These are phyloP conservation scores for Holothuria scabra DNA, from an alignment of 53 echinoderm and acorn worm species.

Conservation along the genomic window DNA sequence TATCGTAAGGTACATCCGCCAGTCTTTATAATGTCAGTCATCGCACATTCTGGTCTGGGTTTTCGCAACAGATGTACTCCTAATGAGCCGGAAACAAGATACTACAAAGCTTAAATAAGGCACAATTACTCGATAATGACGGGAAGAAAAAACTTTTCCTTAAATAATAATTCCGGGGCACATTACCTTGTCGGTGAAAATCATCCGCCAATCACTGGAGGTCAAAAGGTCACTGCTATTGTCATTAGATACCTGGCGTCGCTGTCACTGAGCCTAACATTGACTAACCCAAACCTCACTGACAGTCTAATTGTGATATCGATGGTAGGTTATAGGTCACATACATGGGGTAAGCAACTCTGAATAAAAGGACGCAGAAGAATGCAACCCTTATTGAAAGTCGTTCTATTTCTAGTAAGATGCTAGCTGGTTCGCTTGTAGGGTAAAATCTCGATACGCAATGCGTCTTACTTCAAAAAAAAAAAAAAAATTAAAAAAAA, in stretches of 20 bases:
- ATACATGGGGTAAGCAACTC: slow-evolving; percentile 4
- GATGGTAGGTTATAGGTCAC: slow-evolving; percentile 37
- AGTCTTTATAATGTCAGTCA: slow-evolving; percentile 10
- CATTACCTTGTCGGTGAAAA: slow-evolving; percentile 21
- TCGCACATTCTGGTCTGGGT: slow-evolving; percentile 8
- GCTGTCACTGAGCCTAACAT: slow-evolving; percentile 17
- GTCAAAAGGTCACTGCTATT: slow-evolving; percentile 41
- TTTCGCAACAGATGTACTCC: slow-evolving; percentile 10
- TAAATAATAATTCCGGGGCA: background rate
- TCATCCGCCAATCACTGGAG: background rate
- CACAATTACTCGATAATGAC: slow-evolving; percentile 35
- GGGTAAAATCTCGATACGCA: no score
- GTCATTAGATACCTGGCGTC: slow-evolving; percentile 32
- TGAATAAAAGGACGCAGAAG: background rate
- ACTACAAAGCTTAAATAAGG: slow-evolving; percentile 28
- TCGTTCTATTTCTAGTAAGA: background rate
- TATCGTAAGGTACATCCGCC: no score
- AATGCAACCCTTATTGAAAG: slow-evolving; percentile 22
- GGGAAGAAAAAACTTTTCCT: background rate
- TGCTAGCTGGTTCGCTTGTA: no score
- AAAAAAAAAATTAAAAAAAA: no score
- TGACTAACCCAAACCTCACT: background rate
- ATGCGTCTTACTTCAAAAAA: no score
- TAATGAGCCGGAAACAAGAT: slow-evolving; percentile 32
- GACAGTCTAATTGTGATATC: slow-evolving; percentile 41